phyloP scores from a whole-genome alignment of 2,888 invertebrate genomes.

The Pandemis cinnamomeana region DNA sequence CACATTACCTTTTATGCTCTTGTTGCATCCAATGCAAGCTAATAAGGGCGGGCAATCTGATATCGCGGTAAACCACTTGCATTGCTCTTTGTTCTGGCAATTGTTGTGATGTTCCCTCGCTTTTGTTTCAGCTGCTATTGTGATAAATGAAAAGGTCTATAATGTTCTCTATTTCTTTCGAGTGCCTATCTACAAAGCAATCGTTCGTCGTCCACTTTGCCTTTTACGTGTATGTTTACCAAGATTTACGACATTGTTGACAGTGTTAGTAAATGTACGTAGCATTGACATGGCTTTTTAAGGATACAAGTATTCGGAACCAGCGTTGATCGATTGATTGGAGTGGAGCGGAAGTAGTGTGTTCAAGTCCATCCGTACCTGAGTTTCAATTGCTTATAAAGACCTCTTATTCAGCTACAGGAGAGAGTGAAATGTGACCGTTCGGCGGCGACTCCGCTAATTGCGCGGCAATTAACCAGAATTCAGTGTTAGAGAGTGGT shows the following conservation, averaged over 20 bases:
- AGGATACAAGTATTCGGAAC: conserved; percentile 8
- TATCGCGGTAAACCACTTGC: conserved; percentile 47
- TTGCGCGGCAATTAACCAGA: conserved; percentile 77
- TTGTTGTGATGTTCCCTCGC: conserved; percentile 42
- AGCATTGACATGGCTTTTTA: conserved; percentile 22
- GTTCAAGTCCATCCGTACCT: conserved; percentile 31
- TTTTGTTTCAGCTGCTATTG: conserved; percentile 43
- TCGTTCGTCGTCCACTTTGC: conserved; percentile 11
- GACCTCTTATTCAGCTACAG: conserved; percentile 48
- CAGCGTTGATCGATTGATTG: conserved; percentile 10
- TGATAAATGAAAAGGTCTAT: conserved; percentile 20
- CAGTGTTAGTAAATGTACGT: background rate
- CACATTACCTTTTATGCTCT: conserved; percentile 35
- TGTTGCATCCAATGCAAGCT: conserved; percentile 35
- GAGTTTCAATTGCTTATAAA: conserved; percentile 40
- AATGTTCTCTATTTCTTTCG: background rate
- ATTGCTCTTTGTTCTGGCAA: conserved; percentile 47
- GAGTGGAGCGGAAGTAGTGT: conserved; percentile 5
- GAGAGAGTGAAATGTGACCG: conserved; percentile 74
- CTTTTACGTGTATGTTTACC: background rate
- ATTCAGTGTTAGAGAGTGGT: conserved; percentile 79
- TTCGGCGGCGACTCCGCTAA: conserved; percentile 66
- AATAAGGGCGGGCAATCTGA: conserved; percentile 47
- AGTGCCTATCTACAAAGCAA: conserved; percentile 7
- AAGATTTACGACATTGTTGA: conserved; percentile 21